Percentiles rank a stretch among this genome's conserved stretches.
Evolutionary conservation across 2,113 vertebrate genomes (phyloP).

Genomic region (Phoxinus phoxinus): DNA sequence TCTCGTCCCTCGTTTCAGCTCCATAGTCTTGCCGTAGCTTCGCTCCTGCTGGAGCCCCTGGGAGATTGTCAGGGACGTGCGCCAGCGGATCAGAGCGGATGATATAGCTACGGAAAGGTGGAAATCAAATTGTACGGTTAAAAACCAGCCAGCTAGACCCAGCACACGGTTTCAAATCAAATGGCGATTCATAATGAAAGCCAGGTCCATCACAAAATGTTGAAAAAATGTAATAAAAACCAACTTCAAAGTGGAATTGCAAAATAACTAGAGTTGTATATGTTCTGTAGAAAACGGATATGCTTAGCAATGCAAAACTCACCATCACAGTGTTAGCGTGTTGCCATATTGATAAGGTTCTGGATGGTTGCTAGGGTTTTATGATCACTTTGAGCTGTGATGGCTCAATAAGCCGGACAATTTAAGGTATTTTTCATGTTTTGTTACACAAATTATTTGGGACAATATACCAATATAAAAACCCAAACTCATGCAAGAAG

Average conservation of each 20-base stretch:
- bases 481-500: not conserved
- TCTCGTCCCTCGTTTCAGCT: slow-evolving; percentile 86
- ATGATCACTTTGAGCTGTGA: no score
- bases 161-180: not conserved
- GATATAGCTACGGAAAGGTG: slow-evolving; percentile 82
- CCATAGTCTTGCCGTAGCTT: slow-evolving; percentile 80
- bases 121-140: not conserved
- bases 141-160: not conserved
- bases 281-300: no score
- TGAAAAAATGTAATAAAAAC: no score
- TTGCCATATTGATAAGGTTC: no score
- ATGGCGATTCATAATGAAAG: not conserved
- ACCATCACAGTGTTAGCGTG: no score
- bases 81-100: slow-evolving; percentile 93
- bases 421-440: no score
- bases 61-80: slow-evolving; percentile 82
- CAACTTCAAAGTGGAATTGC: not conserved
- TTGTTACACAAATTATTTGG: no score
- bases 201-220: not conserved
- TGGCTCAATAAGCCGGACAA: no score
- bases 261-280: not conserved
- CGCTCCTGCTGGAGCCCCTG: slow-evolving; percentile 70
- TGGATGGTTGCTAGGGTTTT: no score
- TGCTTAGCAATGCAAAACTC: no score
- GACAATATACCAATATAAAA: no score